These are phyloP conservation scores for Pyrgus malvae DNA, from an alignment of 2,888 invertebrate genomes.

Conservation along the genomic window DNA sequence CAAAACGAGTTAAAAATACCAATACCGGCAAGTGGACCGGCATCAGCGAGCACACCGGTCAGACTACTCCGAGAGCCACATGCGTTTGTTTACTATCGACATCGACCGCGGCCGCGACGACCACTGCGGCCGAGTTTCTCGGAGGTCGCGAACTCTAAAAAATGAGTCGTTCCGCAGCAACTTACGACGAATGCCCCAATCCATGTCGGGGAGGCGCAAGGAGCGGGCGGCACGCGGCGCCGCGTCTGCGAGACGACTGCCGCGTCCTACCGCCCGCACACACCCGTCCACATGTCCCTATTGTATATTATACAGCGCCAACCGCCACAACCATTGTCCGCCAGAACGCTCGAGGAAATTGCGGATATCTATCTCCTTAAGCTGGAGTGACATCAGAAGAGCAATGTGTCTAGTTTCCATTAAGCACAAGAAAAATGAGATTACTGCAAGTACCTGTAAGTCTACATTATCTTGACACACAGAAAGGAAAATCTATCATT, in stretches of 20 bases:
- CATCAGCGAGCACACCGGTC: constrained; percentile 78
- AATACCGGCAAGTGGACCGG: constrained; percentile 68
- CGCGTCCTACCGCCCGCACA: constrained; percentile 70
- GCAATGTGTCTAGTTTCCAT: too few species aligned
- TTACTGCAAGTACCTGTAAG: too few species aligned
- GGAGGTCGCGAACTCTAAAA: constrained; percentile 39
- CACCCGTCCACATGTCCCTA: constrained; percentile 53
- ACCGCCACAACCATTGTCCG: constrained; percentile 53
- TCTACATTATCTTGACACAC: too few species aligned
- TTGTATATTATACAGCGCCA: constrained; percentile 46
- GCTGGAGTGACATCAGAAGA: background rate
- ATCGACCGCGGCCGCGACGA: constrained; percentile 52
- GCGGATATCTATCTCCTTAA: constrained; percentile 5
- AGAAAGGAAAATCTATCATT: too few species aligned
- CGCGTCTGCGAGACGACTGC: constrained; percentile 74
- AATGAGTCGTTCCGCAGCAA: constrained; percentile 47
- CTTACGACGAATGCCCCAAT: constrained; percentile 81
- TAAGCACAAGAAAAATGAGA: too few species aligned
- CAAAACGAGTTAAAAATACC: constrained; percentile 80
- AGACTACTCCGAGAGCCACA: constrained; percentile 70
- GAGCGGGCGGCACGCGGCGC: constrained; percentile 64
- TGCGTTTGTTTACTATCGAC: constrained; percentile 80
- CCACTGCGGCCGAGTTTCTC: constrained; percentile 35
- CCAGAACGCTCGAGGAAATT: constrained; percentile 37
- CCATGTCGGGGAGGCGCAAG: constrained; percentile 57